phyloP scores from a whole-genome alignment of 2,113 vertebrate genomes.

The Alouatta palliata region DNA sequence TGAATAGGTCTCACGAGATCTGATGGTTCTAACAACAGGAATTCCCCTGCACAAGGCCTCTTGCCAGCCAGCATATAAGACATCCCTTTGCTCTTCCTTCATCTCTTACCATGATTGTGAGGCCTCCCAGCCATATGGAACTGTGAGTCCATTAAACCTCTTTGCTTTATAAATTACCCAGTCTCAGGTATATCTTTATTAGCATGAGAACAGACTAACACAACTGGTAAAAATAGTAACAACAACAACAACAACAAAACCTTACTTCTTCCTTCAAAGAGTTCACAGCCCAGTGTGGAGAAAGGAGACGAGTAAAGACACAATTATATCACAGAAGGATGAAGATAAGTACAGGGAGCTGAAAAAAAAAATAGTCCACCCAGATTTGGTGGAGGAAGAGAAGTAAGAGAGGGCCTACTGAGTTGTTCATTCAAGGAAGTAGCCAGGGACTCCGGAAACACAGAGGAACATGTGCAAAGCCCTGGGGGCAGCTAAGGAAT shows the following conservation, averaged over 20 bases:
- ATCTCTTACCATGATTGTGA: too few relatives aligned
- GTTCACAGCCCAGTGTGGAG: not conserved
- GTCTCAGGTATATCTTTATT: too few relatives aligned
- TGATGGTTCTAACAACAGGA: too few relatives aligned
- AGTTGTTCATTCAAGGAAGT: not conserved
- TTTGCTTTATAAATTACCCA: too few relatives aligned
- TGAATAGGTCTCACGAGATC: too few relatives aligned
- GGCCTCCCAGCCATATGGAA: too few relatives aligned
- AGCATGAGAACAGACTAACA: too few relatives aligned
- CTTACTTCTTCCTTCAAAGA: not conserved
- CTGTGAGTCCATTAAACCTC: too few relatives aligned
- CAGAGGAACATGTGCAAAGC: not conserved
- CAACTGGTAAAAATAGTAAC: not conserved
- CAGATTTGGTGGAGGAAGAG: not conserved
- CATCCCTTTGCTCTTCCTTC: too few relatives aligned
- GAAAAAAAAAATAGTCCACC: not conserved
- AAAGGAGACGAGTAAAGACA: not conserved
- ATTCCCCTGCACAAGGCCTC: too few relatives aligned
- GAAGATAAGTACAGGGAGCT: not conserved
- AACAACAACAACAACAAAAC: not conserved
- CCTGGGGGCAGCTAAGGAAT: not conserved
- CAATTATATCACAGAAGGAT: not conserved
- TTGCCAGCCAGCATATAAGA: too few relatives aligned
- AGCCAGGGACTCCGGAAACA: not conserved
- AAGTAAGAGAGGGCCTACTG: not conserved